Conservation (phyloP, 2,113 vertebrate species). For the Cettia cetti region DNA sequence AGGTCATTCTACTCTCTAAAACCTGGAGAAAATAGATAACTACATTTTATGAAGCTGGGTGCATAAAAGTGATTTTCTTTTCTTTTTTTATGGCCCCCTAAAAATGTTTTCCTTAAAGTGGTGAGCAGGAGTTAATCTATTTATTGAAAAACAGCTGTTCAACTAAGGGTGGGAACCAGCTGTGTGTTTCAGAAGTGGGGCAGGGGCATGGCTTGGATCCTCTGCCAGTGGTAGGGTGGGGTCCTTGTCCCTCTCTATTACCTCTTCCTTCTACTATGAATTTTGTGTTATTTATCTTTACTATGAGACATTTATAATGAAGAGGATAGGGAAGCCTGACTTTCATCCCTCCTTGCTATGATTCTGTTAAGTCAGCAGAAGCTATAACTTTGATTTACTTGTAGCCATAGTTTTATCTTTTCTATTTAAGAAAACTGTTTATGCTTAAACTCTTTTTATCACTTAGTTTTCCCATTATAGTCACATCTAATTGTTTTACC, state of each 20-base stretch:
- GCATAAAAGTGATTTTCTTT: not conserved
- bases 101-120: not conserved
- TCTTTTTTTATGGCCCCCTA: not conserved
- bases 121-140: not conserved
- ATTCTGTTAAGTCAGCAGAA: not conserved
- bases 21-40: not conserved
- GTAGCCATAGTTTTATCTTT: not conserved
- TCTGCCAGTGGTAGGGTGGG: not conserved
- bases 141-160: not conserved
- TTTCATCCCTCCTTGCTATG: not conserved
- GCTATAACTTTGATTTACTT: not conserved
- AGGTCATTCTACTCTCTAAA: not conserved
- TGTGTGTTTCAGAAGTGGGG: not conserved
- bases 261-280: not conserved
- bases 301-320: not conserved
- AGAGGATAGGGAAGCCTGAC: not conserved
- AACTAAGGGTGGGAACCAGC: not conserved
- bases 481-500: not conserved
- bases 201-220: not conserved
- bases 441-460: not conserved
- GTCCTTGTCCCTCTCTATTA: not conserved
- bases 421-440: not conserved
- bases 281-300: not conserved
- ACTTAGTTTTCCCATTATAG: not conserved
- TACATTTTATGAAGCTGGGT: not conserved